A percentile compares a stretch with the other conserved stretches of the same genome.
Evolutionary conservation across 2,888 invertebrate genomes (phyloP).

Genomic region (Eupithecia subumbrata): DNA sequence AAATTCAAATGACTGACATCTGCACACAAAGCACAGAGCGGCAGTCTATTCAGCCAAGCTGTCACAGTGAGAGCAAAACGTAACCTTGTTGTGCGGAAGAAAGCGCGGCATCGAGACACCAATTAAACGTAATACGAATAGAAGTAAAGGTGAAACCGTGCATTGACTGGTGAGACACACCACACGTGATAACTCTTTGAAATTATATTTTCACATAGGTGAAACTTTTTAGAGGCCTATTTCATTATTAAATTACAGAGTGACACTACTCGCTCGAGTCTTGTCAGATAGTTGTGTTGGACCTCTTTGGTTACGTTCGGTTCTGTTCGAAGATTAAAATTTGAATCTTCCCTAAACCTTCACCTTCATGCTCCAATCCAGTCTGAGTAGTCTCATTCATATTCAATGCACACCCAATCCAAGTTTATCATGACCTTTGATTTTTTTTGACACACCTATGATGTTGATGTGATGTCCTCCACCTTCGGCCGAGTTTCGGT

Average conservation of each 20-base stretch:
- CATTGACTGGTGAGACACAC: conserved; percentile 27
- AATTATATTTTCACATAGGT: conserved; percentile 27
- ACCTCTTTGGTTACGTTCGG: background rate
- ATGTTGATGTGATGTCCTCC: background rate
- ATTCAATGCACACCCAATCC: background rate
- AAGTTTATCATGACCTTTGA: background rate
- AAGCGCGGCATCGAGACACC: conserved; percentile 72
- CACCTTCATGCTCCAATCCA: background rate
- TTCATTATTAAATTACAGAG: background rate
- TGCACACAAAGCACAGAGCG: conserved; percentile 27
- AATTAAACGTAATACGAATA: conserved; percentile 67
- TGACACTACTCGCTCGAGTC: background rate
- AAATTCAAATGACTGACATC: conserved; percentile 39
- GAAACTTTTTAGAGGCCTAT: conserved; percentile 8
- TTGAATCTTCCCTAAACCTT: background rate
- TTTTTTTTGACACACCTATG: background rate
- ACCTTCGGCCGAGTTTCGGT: background rate
- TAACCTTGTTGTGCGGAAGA: conserved; percentile 76
- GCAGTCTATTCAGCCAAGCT: conserved; percentile 49
- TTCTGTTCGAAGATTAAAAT: background rate
- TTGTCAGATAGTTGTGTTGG: background rate
- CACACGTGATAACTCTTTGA: conserved; percentile 20
- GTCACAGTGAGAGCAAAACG: conserved; percentile 60
- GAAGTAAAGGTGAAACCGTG: conserved; percentile 62
- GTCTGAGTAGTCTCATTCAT: background rate